These are phyloP conservation scores for Platalea minor DNA, from an alignment of 2,797 vertebrate genomes.

Conservation along the genomic window DNA sequence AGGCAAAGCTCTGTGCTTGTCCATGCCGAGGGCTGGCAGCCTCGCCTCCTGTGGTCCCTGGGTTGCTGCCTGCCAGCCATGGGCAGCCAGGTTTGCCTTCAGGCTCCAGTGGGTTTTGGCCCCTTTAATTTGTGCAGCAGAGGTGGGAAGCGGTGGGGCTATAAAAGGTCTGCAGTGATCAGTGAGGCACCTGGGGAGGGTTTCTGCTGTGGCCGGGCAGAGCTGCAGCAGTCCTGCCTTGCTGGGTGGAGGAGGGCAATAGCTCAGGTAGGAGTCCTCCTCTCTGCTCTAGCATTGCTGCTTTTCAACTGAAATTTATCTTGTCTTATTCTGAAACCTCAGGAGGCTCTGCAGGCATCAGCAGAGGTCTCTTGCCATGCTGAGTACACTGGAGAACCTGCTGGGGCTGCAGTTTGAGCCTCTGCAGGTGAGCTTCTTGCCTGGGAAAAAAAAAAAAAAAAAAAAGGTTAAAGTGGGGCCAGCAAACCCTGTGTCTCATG, in stretches of 20 bases:
- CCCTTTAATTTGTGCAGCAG: background rate
- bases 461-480: background rate
- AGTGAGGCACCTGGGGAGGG: background rate
- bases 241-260: too few species aligned
- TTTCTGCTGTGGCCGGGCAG: fast-evolving
- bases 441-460: background rate
- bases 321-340: background rate
- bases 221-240: background rate
- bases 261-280: background rate
- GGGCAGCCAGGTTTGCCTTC: background rate
- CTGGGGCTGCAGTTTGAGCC: background rate
- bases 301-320: background rate
- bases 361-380: background rate
- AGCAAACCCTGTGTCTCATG: background rate
- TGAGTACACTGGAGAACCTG: background rate
- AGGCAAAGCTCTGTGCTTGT: background rate
- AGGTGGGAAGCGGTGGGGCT: background rate
- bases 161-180: background rate
- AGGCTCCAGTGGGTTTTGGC: background rate
- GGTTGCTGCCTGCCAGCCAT: background rate
- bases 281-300: background rate
- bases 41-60: fast-evolving
- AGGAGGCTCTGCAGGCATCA: background rate
- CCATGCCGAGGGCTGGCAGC: fast-evolving
- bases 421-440: background rate